A percentile compares a stretch with the other conserved stretches of the same genome.
phyloP scores from a whole-genome alignment of 2,888 invertebrate species.

The Oscheius sp. region DNA sequence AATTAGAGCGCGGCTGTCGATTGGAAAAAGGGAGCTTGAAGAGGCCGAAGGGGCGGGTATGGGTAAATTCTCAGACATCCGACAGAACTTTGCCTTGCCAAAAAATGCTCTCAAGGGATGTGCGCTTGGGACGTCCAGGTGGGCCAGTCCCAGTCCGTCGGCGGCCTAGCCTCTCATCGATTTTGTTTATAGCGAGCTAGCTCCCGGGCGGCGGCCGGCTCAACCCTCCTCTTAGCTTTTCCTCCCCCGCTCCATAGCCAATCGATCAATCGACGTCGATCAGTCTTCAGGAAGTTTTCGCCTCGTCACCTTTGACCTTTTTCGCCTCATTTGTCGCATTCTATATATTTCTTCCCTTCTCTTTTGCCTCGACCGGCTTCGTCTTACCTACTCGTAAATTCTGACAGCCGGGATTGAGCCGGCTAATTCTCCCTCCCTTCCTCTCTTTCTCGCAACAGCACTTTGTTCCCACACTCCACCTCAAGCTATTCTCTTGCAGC shows the following conservation, averaged over 20 bases:
- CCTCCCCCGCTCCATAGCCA: conserved; percentile 1
- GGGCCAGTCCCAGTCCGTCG: conserved; percentile 1
- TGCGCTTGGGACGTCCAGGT: background rate
- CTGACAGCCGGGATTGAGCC: conserved; percentile 18
- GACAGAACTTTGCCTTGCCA: background rate
- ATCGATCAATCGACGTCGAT: conserved; percentile 7
- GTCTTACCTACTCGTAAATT: conserved; percentile 15
- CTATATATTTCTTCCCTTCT: background rate
- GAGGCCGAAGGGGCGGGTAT: no score
- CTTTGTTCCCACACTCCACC: conserved; percentile 1
- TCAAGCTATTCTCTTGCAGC: background rate
- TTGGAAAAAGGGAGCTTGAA: no score
- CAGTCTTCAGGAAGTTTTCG: no score
- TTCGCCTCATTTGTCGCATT: background rate
- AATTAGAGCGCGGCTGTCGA: no score
- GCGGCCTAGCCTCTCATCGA: conserved; percentile 29
- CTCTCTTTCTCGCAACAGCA: background rate
- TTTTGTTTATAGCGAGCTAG: conserved; percentile 35
- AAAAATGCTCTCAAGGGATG: background rate
- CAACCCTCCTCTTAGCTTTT: conserved; percentile 18
- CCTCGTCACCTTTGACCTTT: background rate
- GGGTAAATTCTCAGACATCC: no score
- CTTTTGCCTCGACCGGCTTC: background rate
- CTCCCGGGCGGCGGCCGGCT: conserved; percentile 21
- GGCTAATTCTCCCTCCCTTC: background rate